Evolutionary conservation across 2,797 vertebrate species (phyloP).

Genomic region (Tauraco hartlaubi): DNA sequence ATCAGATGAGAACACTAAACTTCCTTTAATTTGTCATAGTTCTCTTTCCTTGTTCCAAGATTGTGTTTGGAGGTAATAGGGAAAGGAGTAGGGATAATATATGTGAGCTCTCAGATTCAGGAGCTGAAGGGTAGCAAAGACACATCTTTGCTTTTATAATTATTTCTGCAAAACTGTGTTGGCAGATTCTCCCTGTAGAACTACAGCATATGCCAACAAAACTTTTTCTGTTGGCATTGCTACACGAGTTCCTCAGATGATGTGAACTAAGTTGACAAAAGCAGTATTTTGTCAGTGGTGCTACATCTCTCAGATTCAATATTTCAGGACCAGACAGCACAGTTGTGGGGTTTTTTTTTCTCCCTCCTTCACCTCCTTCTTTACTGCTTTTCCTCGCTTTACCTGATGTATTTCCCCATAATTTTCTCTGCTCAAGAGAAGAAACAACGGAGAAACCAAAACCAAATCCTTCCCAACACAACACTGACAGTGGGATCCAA

Average conservation of each 20-base stretch:
- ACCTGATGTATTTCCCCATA: not conserved
- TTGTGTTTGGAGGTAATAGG: not conserved
- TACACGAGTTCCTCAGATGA: not conserved
- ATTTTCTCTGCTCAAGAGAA: not conserved
- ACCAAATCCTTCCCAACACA: accelerated
- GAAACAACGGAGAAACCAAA: not conserved
- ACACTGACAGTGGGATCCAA: not conserved
- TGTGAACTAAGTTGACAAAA: conserved; percentile 59
- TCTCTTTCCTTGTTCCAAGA: not conserved
- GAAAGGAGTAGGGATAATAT: not conserved
- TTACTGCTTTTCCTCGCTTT: not conserved
- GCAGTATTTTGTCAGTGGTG: conserved; percentile 20
- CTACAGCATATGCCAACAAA: conserved; percentile 37
- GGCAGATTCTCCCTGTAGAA: conserved; percentile 46
- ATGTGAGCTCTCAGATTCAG: not conserved
- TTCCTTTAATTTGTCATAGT: not conserved
- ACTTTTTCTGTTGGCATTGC: conserved; percentile 15
- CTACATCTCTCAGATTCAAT: not conserved
- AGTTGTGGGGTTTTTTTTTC: not conserved
- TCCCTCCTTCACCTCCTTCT: not conserved
- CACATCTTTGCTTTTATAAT: not conserved
- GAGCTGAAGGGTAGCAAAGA: conserved; percentile 2
- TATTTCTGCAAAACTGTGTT: not conserved
- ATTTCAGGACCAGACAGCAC: not conserved
- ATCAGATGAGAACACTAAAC: not conserved